Evolutionary conservation across 2,113 vertebrate genomes (phyloP).

Genomic region (Conger conger): DNA sequence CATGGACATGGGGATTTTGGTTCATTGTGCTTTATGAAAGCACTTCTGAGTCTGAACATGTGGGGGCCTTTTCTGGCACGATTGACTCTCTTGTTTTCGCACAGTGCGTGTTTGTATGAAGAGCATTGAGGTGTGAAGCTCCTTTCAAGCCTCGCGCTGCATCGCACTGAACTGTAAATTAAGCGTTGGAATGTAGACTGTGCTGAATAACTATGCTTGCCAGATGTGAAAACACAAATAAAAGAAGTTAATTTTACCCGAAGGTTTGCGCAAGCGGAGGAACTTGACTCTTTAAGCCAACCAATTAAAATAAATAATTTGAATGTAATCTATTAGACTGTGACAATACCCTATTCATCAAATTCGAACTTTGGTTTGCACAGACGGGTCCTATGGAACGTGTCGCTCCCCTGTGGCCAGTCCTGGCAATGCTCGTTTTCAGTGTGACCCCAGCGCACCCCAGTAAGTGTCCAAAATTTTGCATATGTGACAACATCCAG

Average conservation of each 20-base stretch:
- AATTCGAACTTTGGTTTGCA: background rate
- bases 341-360: background rate
- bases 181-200: background rate
- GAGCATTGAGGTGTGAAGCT: background rate
- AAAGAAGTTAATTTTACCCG: background rate
- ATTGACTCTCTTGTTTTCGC: background rate
- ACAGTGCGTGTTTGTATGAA: conserved; percentile 15
- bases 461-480: conserved; percentile 74
- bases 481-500: conserved; percentile 82
- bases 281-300: background rate
- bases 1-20: background rate
- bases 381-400: conserved; percentile 47
- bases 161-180: conserved; percentile 13
- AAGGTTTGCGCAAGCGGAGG: background rate
- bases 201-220: background rate
- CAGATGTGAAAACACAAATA: conserved; percentile 3
- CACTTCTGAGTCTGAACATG: background rate
- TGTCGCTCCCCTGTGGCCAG: background rate
- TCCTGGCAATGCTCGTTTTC: conserved; percentile 31
- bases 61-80: background rate
- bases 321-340: background rate
- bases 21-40: background rate
- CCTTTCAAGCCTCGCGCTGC: background rate
- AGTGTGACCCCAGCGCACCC: conserved; percentile 38
- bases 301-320: background rate